Evolutionary conservation across 2,888 invertebrate genomes (phyloP), one percentile per base, ranked within the genome.

Genomic region (Hemaris fuciformis): DNA sequence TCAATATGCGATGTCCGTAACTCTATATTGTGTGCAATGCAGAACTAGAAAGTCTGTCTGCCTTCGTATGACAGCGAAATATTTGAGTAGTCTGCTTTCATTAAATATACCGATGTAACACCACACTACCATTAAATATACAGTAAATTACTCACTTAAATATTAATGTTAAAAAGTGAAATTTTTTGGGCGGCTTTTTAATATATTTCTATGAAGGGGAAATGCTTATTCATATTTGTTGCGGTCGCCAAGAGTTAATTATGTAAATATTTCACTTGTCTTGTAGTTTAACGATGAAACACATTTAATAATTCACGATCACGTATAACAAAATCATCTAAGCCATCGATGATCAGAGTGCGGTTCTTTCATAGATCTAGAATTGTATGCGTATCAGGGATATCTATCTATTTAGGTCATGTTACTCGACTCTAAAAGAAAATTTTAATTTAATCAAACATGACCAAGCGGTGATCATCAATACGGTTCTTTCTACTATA

Each of bases 1-100:
- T 57, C 38, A 25, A 41, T 53, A 53, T 53, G 53, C 53, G 18
- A 53, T 31, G 18, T n/a, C 18, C 53, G 53, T 31, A 53, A 18
- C 53, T 48, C 25, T 53, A 64, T 65, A 66, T 74, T 69, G 74
- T 67, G 66, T 67, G 42, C 67, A 63, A 69, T 59, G 61, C 66
- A 62, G 65, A 66, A 58, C 69, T 63, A 20, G 42, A n/a, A 68
- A 60, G 62, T 68, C 43, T 63, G 71, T 57, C 46, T 63, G 70
- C 64, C 73, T 73, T 70, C 68, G 72, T 66, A 6, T 13, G 13
- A 48, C 38, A 5, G 57, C 66, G 68, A 38, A 67, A 61, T 66
- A 64, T 62, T 59, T 73, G 64, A 64, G 22, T 64, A 56, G 15
- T 27, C 48, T 31, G 53, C 53, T 53, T 53, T 53, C 53, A 53